Conservation (phyloP, 2,888 invertebrate species). For the Charanyca ferruginea region DNA sequence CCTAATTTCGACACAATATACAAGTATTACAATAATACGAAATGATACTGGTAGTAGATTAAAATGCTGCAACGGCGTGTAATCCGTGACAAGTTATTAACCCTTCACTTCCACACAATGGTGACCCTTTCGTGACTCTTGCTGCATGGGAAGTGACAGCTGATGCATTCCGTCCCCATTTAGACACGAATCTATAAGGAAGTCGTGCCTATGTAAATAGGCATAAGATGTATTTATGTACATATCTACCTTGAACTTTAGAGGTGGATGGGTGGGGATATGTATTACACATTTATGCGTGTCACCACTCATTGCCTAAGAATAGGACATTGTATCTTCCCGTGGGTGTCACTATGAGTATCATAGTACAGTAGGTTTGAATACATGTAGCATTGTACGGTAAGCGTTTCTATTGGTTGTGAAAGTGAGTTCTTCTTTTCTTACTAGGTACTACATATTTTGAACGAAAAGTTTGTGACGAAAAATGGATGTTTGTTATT, state of each 20-base stretch:
- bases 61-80: conserved; percentile 46
- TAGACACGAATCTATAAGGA: conserved; percentile 32
- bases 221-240: conserved; percentile 2
- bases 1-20: conserved; percentile 5
- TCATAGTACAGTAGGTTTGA: conserved; percentile 11
- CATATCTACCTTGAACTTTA: conserved; percentile 40
- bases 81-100: conserved; percentile 53
- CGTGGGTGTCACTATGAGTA: conserved; percentile 44
- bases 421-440: conserved; percentile 3
- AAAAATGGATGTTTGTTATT: no score
- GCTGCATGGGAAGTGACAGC: conserved; percentile 53
- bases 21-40: conserved; percentile 5
- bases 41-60: conserved; percentile 17
- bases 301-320: conserved; percentile 48
- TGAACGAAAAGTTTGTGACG: no score
- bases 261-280: conserved; percentile 1
- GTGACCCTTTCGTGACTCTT: conserved; percentile 35
- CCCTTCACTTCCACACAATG: conserved; percentile 49
- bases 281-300: conserved; percentile 9
- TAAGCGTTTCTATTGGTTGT: conserved; percentile 1
- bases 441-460: background rate
- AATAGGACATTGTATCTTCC: conserved; percentile 46
- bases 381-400: background rate
- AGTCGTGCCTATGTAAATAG: conserved; percentile 16
- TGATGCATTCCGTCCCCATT: conserved; percentile 43